Evolutionary conservation across 2,888 invertebrate species (phyloP).

Genomic region (Molorchus minor): DNA sequence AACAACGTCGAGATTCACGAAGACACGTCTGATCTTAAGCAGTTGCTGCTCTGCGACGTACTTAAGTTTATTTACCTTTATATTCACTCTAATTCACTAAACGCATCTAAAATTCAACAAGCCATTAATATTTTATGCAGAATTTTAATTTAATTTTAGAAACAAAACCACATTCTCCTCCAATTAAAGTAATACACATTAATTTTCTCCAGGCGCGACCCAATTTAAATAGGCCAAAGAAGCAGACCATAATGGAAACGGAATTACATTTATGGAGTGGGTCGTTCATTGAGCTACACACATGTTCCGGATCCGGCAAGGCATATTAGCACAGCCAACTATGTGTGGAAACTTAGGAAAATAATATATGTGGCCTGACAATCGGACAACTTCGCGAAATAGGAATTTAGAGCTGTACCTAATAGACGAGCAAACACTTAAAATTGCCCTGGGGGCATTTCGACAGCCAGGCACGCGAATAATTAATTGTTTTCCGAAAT

Average conservation of each 20-base stretch:
- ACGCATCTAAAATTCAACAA: too few species aligned
- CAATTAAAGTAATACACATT: not conserved
- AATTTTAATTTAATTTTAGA: too few species aligned
- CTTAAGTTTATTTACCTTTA: too few species aligned
- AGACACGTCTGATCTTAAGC: too few species aligned
- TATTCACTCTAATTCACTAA: too few species aligned
- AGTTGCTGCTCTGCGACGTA: too few species aligned
- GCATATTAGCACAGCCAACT: conserved; percentile 10
- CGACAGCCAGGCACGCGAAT: conserved; percentile 12
- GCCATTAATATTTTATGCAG: too few species aligned
- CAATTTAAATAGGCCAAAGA: conserved; percentile 13
- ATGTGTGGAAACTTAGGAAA: conserved; percentile 21
- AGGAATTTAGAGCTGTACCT: conserved; percentile 4
- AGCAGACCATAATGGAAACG: conserved; percentile 8
- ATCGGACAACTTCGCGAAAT: conserved; percentile 21
- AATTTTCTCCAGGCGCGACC: not conserved
- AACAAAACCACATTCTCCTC: not conserved
- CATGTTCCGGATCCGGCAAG: conserved; percentile 13
- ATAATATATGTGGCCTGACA: conserved; percentile 22
- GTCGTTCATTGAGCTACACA: conserved; percentile 18
- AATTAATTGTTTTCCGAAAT: conserved; percentile 14
- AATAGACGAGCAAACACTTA: conserved; percentile 11
- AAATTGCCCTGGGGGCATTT: conserved; percentile 20
- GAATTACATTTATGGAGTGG: conserved; percentile 16
- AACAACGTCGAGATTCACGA: too few species aligned